Evolutionary conservation across 2,888 invertebrate genomes (phyloP), one percentile per base, ranked within the genome.

Genomic region (Diarsia dahlii): DNA sequence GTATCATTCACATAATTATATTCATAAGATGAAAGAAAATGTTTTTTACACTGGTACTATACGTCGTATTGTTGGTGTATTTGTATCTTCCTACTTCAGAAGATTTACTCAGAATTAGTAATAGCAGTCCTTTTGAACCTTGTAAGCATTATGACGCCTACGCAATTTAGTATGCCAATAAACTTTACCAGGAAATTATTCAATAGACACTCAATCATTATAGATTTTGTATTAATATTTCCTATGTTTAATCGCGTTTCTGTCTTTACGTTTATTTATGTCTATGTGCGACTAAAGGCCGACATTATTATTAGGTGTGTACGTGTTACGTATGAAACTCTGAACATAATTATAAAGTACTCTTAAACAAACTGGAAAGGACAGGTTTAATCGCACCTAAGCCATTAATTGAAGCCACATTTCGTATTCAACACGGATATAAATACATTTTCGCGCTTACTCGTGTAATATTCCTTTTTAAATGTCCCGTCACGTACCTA

Each of bases 401-500:
- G 45, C 73, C 68, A 86, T 84, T 87, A 82, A 88, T 85, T 87
- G 85, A 85, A 87, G 76, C 68, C 76, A 71, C 71, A 79, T 87
- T 85, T 83, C 74, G 74, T 84, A 88, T 86, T 83, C 87, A 86
- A 88, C 78, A 68, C 81, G 82, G 79, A 83, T 81, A 84, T 87
- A 82, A 87, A 89, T 89, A 88, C 89, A 87, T 91, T 93, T 67
- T 93, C 88, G 90, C 91, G 91, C 88, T 89, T 88, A 91, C 84
- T 83, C 82, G 88, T 78, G 84, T 82, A 93, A 94, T 93, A 93
- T 92, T 87, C 91, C 92, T 90, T 92, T 94, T 93, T 90, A 93
- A 92, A 94, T 92, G 93, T 92, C 91, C 87, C 86, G 92, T 94
- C 95, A 95, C 95, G 95, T 94, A 85, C 90, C 78, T 84, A 68